Evolutionary conservation across 2,113 vertebrate species (phyloP), one percentile per base, ranked within the genome.

Genomic region (Pachypanchax playfairii): DNA sequence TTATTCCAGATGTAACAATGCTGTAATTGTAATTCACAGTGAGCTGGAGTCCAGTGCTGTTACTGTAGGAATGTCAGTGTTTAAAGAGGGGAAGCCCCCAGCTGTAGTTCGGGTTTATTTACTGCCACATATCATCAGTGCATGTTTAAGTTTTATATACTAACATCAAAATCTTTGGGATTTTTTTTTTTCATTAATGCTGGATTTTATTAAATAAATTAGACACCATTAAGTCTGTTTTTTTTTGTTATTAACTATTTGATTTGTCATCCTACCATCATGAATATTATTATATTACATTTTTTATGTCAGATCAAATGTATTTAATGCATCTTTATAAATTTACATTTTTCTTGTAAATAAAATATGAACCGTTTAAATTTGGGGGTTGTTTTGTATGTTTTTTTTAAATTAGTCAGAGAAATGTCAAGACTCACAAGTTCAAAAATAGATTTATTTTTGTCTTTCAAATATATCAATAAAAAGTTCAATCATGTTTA

Each of bases 331-430:
- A 83, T 87, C 80, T 90, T 73, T 72, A 78, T 85, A 85, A 82
- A 82, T 84, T 73, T 79, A 35, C 33, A 35, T 81, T 70, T 78
- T 79, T 79, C 63, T 69, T 91, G 83, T 91, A 91, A 88, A 91
- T 91, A 91, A 90, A 91, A 87, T 68, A 82, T 66, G 72, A 69
- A 86, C 85, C 78, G 80, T 86, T 88, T 59, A 80, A 83, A n/a
- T n/a, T n/a, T n/a, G n/a, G n/a, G n/a, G n/a, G n/a, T 79, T 70
- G 50, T 41, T 22, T 39, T 35, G n/a, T 57, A 13, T 51, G 44
- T 20, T 58, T 7, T 18, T 49, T 41, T n/a, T 21, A 62, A 60
- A 51, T 59, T 38, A 62, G 26, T 80, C 46, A 68, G 41, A 25
- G 51, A 82, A 70, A 65, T 58, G 55, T 78, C 63, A 81, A 79